Conservation (phyloP, 2,113 vertebrate genomes). For the Callorhinus ursinus region DNA sequence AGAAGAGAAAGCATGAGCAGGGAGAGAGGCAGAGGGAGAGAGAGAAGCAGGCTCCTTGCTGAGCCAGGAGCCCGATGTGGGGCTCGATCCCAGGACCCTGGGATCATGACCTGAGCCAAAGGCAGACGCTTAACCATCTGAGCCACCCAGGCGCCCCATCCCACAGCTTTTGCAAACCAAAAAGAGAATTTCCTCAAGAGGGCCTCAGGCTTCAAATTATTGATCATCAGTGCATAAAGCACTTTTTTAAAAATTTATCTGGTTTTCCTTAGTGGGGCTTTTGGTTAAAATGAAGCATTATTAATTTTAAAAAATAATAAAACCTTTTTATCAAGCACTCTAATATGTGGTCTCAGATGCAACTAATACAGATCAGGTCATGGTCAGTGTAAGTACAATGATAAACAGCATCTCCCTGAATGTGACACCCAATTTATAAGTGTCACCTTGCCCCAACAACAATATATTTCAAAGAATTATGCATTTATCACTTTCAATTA, state of each 20-base stretch:
- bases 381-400: neutral
- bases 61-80: too few species aligned
- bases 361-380: neutral
- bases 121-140: too few species aligned
- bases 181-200: slow-evolving; percentile 51
- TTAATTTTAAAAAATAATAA: slow-evolving; percentile 65
- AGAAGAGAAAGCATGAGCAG: too few species aligned
- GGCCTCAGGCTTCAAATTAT: slow-evolving; percentile 37
- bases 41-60: too few species aligned
- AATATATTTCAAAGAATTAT: neutral
- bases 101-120: too few species aligned
- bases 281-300: slow-evolving; percentile 45
- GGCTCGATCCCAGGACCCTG: too few species aligned
- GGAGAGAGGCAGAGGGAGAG: too few species aligned
- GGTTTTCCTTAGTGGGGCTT: slow-evolving; percentile 11
- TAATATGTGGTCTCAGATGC: slow-evolving; percentile 28
- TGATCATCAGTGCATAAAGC: slow-evolving; percentile 27
- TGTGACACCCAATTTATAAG: slow-evolving; percentile 41
- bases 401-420: slow-evolving; percentile 8
- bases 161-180: slow-evolving; percentile 57
- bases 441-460: neutral
- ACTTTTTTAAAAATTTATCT: slow-evolving; percentile 46
- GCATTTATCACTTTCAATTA: slow-evolving; percentile 34
- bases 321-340: slow-evolving; percentile 15
- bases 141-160: neutral